Conservation (phyloP, 1,140 invertebrate species). For the Pseudomyrmex flavicornis region DNA sequence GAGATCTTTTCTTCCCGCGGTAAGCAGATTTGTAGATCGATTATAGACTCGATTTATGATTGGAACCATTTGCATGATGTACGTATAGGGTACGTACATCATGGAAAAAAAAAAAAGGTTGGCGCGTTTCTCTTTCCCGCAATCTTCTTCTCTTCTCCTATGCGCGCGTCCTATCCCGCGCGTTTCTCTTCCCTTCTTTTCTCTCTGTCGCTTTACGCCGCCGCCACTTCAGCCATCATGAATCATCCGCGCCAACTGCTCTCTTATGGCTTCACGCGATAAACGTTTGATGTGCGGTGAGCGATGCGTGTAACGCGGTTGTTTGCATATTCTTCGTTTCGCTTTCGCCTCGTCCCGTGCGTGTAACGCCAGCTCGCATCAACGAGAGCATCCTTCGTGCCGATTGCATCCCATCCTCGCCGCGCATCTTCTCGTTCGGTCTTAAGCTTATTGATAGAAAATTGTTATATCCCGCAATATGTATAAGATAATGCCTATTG, state of each 20-base stretch:
- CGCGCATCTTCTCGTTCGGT: not conserved
- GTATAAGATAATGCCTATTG: too few species aligned
- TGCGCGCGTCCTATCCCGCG: slow-evolving; percentile 54
- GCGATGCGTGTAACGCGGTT: slow-evolving; percentile 79
- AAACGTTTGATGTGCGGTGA: slow-evolving; percentile 81
- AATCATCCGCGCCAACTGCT: slow-evolving; percentile 83
- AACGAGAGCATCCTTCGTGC: slow-evolving; percentile 30
- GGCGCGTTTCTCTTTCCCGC: slow-evolving; percentile 52
- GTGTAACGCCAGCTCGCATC: slow-evolving; percentile 42
- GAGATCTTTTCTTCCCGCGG: slow-evolving; percentile 75
- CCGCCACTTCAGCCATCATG: slow-evolving; percentile 75
- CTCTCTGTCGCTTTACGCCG: slow-evolving; percentile 56
- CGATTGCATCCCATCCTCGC: slow-evolving; percentile 21
- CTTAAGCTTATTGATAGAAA: slow-evolving; percentile 28
- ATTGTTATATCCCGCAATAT: not conserved
- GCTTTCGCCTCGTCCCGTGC: slow-evolving; percentile 44
- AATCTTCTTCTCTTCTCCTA: not conserved
- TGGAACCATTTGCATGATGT: slow-evolving; percentile 85
- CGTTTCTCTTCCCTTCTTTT: slow-evolving; percentile 30
- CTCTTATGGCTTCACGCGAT: slow-evolving; percentile 82
- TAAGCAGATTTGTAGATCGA: slow-evolving; percentile 86
- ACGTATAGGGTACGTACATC: slow-evolving; percentile 70
- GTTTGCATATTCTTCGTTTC: slow-evolving; percentile 78
- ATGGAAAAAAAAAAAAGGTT: slow-evolving; percentile 21
- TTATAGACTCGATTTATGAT: slow-evolving; percentile 85